Conservation (phyloP, 2,797 vertebrate species). For the Chelon auratus region DNA sequence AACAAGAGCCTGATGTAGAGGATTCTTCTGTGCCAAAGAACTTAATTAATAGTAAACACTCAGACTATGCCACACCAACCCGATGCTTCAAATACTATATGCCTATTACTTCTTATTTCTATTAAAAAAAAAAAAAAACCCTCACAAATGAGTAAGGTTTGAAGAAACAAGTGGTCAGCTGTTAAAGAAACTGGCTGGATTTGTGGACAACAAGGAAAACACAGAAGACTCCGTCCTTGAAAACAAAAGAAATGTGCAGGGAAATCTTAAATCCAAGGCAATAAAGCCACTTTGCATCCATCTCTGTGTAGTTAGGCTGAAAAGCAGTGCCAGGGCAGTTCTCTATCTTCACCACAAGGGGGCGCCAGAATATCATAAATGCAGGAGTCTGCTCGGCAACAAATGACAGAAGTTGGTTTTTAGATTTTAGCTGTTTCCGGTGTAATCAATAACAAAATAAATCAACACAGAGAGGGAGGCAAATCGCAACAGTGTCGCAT, state of each 20-base stretch:
- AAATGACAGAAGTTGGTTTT: neutral
- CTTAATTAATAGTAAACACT: neutral
- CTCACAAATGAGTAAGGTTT: too few species aligned
- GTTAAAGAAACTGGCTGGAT: slow-evolving; percentile 10
- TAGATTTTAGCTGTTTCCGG: neutral
- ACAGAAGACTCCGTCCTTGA: slow-evolving; percentile 10
- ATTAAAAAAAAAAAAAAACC: too few species aligned
- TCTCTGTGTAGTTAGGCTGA: slow-evolving; percentile 37
- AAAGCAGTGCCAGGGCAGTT: neutral
- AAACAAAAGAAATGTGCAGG: slow-evolving; percentile 1
- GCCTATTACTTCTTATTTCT: neutral
- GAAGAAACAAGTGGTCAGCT: neutral
- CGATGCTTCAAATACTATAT: neutral
- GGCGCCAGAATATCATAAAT: slow-evolving; percentile 47
- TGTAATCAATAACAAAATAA: neutral
- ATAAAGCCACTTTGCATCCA: slow-evolving; percentile 51
- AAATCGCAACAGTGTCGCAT: slow-evolving; percentile 30
- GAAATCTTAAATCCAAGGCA: slow-evolving; percentile 38
- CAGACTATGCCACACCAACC: neutral
- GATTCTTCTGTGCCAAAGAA: neutral
- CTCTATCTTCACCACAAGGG: slow-evolving; percentile 54
- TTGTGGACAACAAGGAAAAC: slow-evolving; percentile 12
- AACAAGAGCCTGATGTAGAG: neutral
- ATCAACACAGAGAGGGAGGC: slow-evolving; percentile 61
- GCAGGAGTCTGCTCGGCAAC: neutral